phyloP scores from a whole-genome alignment of 2,113 vertebrate genomes.

The Triplophysa tibetana region DNA sequence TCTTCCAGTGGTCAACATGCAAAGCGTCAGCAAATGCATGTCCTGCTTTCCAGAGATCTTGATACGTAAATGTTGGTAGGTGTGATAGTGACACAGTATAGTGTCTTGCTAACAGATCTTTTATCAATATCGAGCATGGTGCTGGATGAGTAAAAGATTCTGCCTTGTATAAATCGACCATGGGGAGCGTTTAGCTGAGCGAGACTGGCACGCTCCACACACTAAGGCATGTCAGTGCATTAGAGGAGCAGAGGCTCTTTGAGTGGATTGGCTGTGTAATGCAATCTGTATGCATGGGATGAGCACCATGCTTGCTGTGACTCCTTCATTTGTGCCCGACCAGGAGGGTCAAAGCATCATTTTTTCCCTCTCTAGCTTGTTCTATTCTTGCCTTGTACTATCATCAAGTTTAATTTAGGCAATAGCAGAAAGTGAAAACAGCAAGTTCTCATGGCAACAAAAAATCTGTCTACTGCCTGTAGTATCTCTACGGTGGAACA shows the following conservation, averaged over 20 bases:
- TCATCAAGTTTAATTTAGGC: slow-evolving; percentile 51
- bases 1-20: not conserved
- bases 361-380: slow-evolving; percentile 28
- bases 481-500: not conserved
- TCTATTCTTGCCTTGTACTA: slow-evolving; percentile 45
- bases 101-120: slow-evolving; percentile 7
- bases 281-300: slow-evolving; percentile 73
- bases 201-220: slow-evolving; percentile 49
- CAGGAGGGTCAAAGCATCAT: slow-evolving; percentile 44
- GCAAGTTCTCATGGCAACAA: slow-evolving; percentile 43
- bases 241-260: slow-evolving; percentile 57
- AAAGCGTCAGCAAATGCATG: not conserved
- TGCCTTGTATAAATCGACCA: slow-evolving; percentile 50
- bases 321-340: slow-evolving; percentile 61
- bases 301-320: slow-evolving; percentile 51
- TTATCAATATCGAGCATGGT: slow-evolving; percentile 33
- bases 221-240: slow-evolving; percentile 59
- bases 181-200: slow-evolving; percentile 39
- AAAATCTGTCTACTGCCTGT: not conserved
- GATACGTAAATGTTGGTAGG: slow-evolving; percentile 16
- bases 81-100: slow-evolving; percentile 31
- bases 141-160: slow-evolving; percentile 48
- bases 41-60: not conserved
- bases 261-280: slow-evolving; percentile 70
- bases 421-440: slow-evolving; percentile 14